These are phyloP conservation scores for Panthera uncia DNA, from an alignment of 2,113 vertebrate species.

Conservation along the genomic window DNA sequence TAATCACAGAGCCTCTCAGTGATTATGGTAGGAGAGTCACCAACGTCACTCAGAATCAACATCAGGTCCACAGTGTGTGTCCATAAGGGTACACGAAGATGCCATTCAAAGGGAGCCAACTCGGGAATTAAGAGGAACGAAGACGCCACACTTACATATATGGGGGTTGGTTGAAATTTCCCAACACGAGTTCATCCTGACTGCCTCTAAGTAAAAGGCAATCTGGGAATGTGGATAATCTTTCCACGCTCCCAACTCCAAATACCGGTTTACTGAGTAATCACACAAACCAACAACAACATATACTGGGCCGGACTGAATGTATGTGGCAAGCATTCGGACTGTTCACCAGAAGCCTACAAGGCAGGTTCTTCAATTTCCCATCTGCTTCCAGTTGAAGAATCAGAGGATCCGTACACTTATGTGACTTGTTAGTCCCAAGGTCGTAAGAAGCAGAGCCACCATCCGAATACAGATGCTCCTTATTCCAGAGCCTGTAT, in stretches of 20 bases:
- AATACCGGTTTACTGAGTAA: background rate
- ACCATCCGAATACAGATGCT: background rate
- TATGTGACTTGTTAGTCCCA: background rate
- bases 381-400: background rate
- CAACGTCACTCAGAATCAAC: constrained; percentile 58
- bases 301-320: background rate
- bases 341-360: background rate
- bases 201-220: background rate
- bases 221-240: background rate
- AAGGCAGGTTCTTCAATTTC: too few relatives aligned
- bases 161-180: background rate
- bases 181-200: background rate
- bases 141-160: background rate
- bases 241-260: background rate
- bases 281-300: background rate
- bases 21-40: constrained; percentile 59
- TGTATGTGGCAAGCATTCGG: too few relatives aligned
- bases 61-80: constrained; percentile 68
- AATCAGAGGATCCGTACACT: background rate
- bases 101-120: constrained; percentile 55
- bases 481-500: background rate
- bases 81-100: background rate
- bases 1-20: constrained; percentile 63
- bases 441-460: background rate
- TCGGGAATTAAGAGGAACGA: constrained; percentile 47